Percentiles rank a stretch among this genome's conserved stretches.
phyloP scores from a whole-genome alignment of 2,888 invertebrate species.

The Oscheius sp. region DNA sequence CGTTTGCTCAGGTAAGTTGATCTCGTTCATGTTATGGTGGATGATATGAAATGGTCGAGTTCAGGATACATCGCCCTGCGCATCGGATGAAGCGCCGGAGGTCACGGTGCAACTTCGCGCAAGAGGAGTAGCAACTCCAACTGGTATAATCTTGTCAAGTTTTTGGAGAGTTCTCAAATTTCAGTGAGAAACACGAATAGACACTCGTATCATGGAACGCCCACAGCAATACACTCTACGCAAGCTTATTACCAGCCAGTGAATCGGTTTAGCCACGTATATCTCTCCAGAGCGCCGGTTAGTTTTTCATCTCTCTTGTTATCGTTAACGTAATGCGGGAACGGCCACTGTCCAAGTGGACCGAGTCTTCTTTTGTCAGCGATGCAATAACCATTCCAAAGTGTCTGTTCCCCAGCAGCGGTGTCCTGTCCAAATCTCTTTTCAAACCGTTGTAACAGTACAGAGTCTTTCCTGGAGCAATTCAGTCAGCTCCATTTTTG shows the following conservation, averaged over 20 bases:
- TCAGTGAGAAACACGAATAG: constrained; percentile 31
- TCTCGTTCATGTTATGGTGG: not conserved
- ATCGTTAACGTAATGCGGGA: too few relatives aligned
- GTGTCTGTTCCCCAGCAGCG: too few relatives aligned
- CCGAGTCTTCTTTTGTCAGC: too few relatives aligned
- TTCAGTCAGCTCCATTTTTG: not conserved
- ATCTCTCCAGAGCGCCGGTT: constrained; percentile 21
- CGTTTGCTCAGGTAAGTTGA: constrained; percentile 13
- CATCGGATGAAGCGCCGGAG: constrained; percentile 24
- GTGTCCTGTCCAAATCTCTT: too few relatives aligned
- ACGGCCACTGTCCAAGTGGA: too few relatives aligned
- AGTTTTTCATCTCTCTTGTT: not conserved
- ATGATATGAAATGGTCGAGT: not conserved
- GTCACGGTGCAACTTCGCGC: not conserved
- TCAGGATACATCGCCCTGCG: constrained; percentile 16
- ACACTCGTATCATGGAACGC: constrained; percentile 32
- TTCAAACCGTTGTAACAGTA: too few relatives aligned
- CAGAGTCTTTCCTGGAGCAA: not conserved
- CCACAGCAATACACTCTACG: constrained; percentile 16
- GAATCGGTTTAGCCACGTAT: constrained; percentile 8
- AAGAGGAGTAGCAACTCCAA: not conserved
- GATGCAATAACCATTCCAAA: too few relatives aligned
- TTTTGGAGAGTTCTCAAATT: constrained; percentile 11
- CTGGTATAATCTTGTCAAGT: not conserved
- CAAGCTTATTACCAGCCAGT: constrained; percentile 24